A percentile compares a stretch with the other conserved stretches of the same genome.
phyloP scores from a whole-genome alignment of 2,113 vertebrate genomes.

The Thomomys bottae region DNA sequence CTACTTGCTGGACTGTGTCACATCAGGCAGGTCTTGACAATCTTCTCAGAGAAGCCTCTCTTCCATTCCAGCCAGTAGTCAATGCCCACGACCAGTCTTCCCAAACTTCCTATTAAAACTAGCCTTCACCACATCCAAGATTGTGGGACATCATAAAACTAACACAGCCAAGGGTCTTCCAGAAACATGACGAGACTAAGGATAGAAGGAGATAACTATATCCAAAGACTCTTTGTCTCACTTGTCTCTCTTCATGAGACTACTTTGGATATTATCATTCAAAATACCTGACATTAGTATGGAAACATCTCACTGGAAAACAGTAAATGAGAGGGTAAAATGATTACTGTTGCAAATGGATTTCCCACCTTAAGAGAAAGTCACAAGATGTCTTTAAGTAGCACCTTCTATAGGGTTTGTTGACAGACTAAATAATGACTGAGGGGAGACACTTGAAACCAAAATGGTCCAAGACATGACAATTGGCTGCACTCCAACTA shows the following conservation, averaged over 20 bases:
- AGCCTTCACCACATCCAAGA: not conserved
- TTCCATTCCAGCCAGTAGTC: not conserved
- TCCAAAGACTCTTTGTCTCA: not conserved
- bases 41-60: not conserved
- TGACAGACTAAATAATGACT: conserved; percentile 31
- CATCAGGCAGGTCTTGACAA: not conserved
- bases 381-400: not conserved
- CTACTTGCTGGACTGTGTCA: not conserved
- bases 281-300: not conserved
- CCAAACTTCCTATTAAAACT: not conserved
- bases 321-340: conserved; percentile 26
- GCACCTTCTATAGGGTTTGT: not conserved
- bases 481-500: not conserved
- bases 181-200: not conserved
- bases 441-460: not conserved
- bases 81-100: not conserved
- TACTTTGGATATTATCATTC: not conserved
- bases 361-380: not conserved
- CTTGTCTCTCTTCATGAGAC: not conserved
- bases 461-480: not conserved
- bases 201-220: not conserved
- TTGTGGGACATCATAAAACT: not conserved
- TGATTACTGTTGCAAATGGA: not conserved
- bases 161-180: not conserved
- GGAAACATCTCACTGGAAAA: not conserved